These are phyloP conservation scores for Xiphydria camelus DNA, from an alignment of 2,888 invertebrate genomes.

Conservation along the genomic window DNA sequence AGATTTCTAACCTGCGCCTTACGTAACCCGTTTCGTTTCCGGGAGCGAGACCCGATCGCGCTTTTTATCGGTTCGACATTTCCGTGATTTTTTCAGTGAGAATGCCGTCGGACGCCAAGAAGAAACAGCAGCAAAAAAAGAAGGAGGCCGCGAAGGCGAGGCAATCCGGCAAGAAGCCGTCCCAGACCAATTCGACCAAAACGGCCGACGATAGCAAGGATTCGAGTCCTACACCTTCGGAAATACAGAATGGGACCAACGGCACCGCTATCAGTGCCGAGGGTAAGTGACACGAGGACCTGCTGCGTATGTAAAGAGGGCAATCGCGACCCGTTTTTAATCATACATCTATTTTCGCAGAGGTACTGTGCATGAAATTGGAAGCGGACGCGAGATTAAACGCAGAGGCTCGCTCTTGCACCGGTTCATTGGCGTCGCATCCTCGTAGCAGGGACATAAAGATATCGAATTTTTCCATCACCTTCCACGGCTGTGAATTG, in stretches of 20 bases:
- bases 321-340: too few relatives aligned
- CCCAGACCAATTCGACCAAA: slow-evolving; percentile 45
- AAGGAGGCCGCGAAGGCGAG: slow-evolving; percentile 89
- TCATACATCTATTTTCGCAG: slow-evolving; percentile 60
- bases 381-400: slow-evolving; percentile 91
- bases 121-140: slow-evolving; percentile 96
- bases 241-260: slow-evolving; percentile 62
- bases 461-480: slow-evolving; percentile 94
- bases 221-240: slow-evolving; percentile 54
- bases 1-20: slow-evolving; percentile 7
- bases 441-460: slow-evolving; percentile 95
- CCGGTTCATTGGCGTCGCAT: slow-evolving; percentile 94
- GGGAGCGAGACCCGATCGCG: too few relatives aligned
- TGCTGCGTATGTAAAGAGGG: too few relatives aligned
- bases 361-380: slow-evolving; percentile 82
- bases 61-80: too few relatives aligned
- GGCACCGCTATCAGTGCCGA: slow-evolving; percentile 66
- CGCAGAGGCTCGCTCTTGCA: slow-evolving; percentile 91
- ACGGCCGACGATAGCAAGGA: slow-evolving; percentile 62
- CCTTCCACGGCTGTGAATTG: slow-evolving; percentile 96
- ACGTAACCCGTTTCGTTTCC: slow-evolving; percentile 8
- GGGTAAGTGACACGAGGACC: slow-evolving; percentile 59
- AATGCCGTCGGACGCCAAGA: slow-evolving; percentile 99
- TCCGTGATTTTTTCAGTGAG: slow-evolving; percentile 26
- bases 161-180: slow-evolving; percentile 54